phyloP scores from a whole-genome alignment of 2,888 invertebrate genomes.

The Antheraea assamensis region DNA sequence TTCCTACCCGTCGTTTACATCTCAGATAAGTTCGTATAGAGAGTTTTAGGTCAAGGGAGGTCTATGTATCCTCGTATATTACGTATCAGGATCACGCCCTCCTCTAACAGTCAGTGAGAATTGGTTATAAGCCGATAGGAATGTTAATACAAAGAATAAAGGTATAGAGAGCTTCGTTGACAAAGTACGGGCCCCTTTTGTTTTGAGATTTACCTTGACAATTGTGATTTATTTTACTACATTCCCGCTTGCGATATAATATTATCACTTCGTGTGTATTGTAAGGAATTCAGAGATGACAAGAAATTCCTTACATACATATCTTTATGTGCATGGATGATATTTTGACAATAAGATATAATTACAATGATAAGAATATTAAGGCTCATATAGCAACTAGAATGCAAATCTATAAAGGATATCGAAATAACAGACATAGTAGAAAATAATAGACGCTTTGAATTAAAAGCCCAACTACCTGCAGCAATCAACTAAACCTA shows the following conservation, averaged over 20 bases:
- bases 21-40: constrained; percentile 65
- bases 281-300: neutral
- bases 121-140: constrained; percentile 36
- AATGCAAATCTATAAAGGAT: no score
- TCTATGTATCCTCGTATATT: constrained; percentile 55
- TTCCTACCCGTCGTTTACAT: constrained; percentile 61
- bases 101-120: constrained; percentile 32
- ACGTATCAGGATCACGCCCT: constrained; percentile 28
- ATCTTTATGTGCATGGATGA: no score
- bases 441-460: no score
- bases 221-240: neutral
- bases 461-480: no score
- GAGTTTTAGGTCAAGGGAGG: constrained; percentile 68
- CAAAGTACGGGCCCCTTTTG: constrained; percentile 21
- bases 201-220: constrained; percentile 8
- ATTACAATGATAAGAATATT: neutral
- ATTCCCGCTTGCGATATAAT: neutral
- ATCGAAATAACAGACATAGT: no score
- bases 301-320: neutral
- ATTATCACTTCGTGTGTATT: neutral
- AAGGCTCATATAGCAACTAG: no score
- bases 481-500: no score
- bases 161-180: constrained; percentile 20
- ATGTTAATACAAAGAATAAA: constrained; percentile 32
- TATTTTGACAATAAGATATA: neutral